Evolutionary conservation across 2,797 vertebrate species (phyloP).

Genomic region (Hipposideros larvatus): DNA sequence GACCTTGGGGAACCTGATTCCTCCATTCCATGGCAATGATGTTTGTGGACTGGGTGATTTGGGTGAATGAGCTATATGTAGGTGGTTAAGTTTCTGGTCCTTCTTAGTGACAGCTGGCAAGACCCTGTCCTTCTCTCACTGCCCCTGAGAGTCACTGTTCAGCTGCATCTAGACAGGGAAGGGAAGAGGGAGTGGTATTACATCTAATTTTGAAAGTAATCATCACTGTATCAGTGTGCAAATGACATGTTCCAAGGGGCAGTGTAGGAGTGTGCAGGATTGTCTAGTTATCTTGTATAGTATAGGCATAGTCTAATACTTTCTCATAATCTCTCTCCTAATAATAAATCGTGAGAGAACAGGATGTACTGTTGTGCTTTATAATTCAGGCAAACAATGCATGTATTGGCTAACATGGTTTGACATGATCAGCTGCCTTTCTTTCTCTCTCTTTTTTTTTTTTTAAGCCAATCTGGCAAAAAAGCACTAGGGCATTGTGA

Average conservation of each 20-base stretch:
- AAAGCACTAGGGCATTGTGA: constrained; percentile 13
- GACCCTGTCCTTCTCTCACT: not conserved
- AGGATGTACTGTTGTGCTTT: constrained; percentile 20
- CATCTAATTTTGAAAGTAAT: constrained; percentile 9
- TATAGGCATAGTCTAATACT: not conserved
- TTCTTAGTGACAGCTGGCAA: constrained; percentile 6
- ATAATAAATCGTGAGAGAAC: constrained; percentile 50
- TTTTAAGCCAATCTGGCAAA: constrained; percentile 42
- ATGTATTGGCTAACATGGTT: constrained; percentile 62
- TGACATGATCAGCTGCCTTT: constrained; percentile 13
- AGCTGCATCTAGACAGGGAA: not conserved
- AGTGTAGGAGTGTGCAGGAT: not conserved
- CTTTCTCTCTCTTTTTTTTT: not conserved
- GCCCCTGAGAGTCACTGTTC: not conserved
- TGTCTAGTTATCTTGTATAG: not conserved
- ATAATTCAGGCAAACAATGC: constrained; percentile 55
- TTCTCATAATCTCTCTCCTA: constrained; percentile 27
- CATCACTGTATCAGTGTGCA: not conserved
- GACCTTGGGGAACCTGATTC: not conserved
- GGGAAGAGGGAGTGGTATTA: not conserved
- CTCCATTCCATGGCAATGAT: not conserved
- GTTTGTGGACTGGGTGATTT: not conserved
- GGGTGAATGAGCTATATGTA: not conserved
- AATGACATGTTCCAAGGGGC: not conserved
- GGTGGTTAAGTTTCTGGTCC: not conserved